Evolutionary conservation across 2,888 invertebrate genomes (phyloP).

Genomic region (Ernsta delagoae): DNA sequence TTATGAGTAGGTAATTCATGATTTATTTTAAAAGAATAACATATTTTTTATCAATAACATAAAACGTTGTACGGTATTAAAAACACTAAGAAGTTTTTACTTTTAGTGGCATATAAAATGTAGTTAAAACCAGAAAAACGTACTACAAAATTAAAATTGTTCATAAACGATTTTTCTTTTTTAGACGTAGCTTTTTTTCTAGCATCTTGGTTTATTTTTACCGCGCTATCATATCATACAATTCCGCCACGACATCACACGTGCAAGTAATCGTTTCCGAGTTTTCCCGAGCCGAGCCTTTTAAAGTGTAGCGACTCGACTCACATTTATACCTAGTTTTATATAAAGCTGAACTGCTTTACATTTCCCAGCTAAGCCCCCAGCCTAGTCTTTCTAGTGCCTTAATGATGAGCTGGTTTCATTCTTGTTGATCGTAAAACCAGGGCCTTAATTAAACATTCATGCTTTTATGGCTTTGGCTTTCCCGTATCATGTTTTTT

Average conservation of each 20-base stretch:
- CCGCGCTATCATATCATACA: slow-evolving; percentile 7
- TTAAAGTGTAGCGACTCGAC: slow-evolving; percentile 18
- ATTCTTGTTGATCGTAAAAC: slow-evolving; percentile 21
- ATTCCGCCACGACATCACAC: not conserved
- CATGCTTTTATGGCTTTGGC: slow-evolving; percentile 5
- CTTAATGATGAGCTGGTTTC: slow-evolving; percentile 30
- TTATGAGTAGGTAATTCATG: too few species aligned
- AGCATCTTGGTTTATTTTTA: slow-evolving; percentile 4
- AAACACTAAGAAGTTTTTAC: too few species aligned
- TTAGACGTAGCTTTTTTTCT: not conserved
- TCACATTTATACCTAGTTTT: slow-evolving; percentile 14
- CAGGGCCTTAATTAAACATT: slow-evolving; percentile 15
- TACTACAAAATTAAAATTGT: too few species aligned
- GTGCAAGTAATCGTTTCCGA: slow-evolving; percentile 18
- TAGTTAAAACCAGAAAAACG: too few species aligned
- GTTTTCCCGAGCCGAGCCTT: slow-evolving; percentile 25
- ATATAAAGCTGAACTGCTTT: slow-evolving; percentile 24
- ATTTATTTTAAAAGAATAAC: too few species aligned
- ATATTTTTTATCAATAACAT: too few species aligned
- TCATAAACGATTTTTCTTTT: too few species aligned
- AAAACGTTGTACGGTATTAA: too few species aligned
- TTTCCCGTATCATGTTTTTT: not conserved
- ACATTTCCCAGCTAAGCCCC: slow-evolving; percentile 9
- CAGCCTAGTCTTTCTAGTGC: slow-evolving; percentile 19
- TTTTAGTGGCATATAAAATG: too few species aligned